Evolutionary conservation across 53 echinoderm and acorn worm genomes (phyloP).

Genomic region (Mesocentrotus franciscanus): DNA sequence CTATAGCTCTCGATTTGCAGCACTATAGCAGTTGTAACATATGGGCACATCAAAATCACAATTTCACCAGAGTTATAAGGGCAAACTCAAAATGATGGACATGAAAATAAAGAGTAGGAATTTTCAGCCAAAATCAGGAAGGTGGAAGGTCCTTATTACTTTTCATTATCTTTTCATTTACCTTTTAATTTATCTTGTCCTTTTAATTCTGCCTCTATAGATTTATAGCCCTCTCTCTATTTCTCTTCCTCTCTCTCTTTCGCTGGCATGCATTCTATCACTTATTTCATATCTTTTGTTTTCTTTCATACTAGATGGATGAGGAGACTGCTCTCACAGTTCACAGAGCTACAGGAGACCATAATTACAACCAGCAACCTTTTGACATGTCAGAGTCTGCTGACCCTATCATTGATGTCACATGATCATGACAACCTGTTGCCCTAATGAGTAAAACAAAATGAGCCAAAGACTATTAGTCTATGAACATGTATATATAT

Average conservation of each 20-base stretch:
- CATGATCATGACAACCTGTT: background rate
- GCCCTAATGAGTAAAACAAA: background rate
- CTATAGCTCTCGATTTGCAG: no score
- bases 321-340: background rate
- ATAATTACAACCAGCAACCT: slow-evolving; percentile 78
- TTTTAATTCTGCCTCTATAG: background rate
- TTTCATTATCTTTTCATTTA: background rate
- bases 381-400: slow-evolving; percentile 51
- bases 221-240: background rate
- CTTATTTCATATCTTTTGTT: background rate
- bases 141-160: no score
- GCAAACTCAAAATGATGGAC: no score
- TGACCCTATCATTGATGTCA: slow-evolving; percentile 61
- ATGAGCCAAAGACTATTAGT: background rate
- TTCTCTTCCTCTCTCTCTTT: background rate
- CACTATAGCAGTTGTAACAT: no score
- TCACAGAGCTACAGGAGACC: slow-evolving; percentile 75
- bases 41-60: no score
- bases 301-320: background rate
- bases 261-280: background rate
- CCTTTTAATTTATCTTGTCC: background rate
- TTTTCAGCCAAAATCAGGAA: no score
- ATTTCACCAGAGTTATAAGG: no score
- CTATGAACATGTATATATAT: no score
- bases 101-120: no score